Conservation (phyloP, 2,797 vertebrate species). For the Lepidocolaptes lacrymiger region DNA sequence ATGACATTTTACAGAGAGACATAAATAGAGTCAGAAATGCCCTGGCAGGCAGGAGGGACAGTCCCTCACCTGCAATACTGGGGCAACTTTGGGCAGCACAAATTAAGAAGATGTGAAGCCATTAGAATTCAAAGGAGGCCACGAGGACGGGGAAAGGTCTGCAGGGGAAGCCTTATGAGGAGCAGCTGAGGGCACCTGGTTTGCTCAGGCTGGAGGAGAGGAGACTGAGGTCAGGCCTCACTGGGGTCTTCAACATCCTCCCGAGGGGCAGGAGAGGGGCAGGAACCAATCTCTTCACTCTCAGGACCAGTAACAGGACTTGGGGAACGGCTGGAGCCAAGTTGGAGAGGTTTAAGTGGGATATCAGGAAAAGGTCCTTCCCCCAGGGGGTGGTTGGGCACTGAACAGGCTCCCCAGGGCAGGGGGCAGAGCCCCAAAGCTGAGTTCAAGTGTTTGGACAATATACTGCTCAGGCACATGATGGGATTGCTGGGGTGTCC, state of each 20-base stretch:
- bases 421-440: background rate
- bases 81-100: background rate
- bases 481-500: background rate
- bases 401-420: background rate
- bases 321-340: background rate
- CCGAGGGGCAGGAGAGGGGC: background rate
- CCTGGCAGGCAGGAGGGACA: background rate
- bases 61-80: background rate
- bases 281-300: background rate
- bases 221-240: background rate
- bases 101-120: background rate
- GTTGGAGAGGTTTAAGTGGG: background rate
- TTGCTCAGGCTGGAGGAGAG: background rate
- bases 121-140: background rate
- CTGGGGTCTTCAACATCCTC: background rate
- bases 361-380: background rate
- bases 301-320: fast-evolving
- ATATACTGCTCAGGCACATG: background rate
- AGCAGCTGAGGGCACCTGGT: background rate
- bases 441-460: background rate
- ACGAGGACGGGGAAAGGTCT: background rate
- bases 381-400: background rate
- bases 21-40: background rate
- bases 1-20: background rate
- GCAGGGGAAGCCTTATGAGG: background rate